phyloP scores from a whole-genome alignment of 2,797 vertebrate genomes.

The Eleutherodactylus coqui region DNA sequence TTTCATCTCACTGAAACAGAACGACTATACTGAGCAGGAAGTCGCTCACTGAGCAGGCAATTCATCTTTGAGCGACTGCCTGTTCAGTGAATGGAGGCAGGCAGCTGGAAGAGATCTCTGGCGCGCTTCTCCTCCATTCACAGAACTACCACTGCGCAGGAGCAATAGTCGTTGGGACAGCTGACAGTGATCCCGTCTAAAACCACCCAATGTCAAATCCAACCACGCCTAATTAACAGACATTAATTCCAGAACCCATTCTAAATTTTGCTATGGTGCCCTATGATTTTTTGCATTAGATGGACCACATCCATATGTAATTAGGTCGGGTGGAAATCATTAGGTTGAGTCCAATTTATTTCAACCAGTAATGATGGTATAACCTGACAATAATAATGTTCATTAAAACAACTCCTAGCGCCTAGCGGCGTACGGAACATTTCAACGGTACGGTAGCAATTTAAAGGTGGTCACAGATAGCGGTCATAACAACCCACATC shows the following conservation, averaged over 20 bases:
- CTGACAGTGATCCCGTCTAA: too few species aligned
- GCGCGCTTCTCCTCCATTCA: too few species aligned
- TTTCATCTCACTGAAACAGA: too few species aligned
- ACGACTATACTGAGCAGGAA: too few species aligned
- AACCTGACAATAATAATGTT: background rate
- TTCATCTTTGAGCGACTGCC: too few species aligned
- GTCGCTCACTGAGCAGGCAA: too few species aligned
- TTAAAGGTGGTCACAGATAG: constrained; percentile 2
- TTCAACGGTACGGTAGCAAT: background rate
- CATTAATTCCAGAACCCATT: background rate
- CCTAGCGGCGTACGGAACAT: background rate
- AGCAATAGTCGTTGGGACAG: too few species aligned
- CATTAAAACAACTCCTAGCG: background rate
- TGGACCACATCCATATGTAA: background rate
- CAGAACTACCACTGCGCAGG: too few species aligned
- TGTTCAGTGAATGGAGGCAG: too few species aligned
- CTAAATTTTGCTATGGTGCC: background rate
- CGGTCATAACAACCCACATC: background rate
- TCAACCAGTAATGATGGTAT: background rate
- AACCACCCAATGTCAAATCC: too few species aligned
- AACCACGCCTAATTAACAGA: too few species aligned
- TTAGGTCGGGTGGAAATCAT: background rate
- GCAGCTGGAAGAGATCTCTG: too few species aligned
- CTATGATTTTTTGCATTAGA: background rate
- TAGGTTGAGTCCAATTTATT: background rate